A percentile compares a stretch with the other conserved stretches of the same genome.
Conservation (phyloP, 2,888 invertebrate species). For the Linyphia triangularis region DNA sequence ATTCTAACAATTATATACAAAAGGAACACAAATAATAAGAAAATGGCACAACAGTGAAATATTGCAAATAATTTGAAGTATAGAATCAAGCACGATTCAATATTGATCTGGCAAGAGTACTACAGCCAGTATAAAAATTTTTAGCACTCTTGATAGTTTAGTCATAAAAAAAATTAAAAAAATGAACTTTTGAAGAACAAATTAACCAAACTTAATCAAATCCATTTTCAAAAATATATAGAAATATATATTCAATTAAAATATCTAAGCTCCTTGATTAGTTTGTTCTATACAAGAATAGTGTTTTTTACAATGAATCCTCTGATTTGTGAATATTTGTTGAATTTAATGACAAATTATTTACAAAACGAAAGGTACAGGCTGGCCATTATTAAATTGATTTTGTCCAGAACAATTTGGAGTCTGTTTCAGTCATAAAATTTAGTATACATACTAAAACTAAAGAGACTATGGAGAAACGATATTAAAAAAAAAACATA, state of each 20-base stretch:
- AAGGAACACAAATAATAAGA: not conserved
- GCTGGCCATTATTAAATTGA: too few species aligned
- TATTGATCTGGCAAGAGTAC: slow-evolving; percentile 61
- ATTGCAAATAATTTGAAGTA: not conserved
- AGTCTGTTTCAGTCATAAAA: too few species aligned
- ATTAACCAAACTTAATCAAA: not conserved
- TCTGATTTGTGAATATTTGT: too few species aligned
- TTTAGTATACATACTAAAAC: too few species aligned
- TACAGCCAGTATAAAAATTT: slow-evolving; percentile 22
- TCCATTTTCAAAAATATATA: slow-evolving; percentile 43
- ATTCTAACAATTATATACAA: not conserved
- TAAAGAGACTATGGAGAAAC: too few species aligned
- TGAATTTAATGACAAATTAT: too few species aligned
- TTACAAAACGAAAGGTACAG: too few species aligned
- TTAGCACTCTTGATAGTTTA: not conserved
- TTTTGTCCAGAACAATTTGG: too few species aligned
- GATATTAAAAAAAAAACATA: too few species aligned
- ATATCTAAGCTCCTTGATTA: slow-evolving; percentile 50
- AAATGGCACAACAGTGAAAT: not conserved
- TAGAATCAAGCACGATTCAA: slow-evolving; percentile 4
- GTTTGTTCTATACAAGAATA: slow-evolving; percentile 40
- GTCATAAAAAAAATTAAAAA: not conserved
- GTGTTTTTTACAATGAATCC: not conserved
- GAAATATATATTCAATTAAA: slow-evolving; percentile 40
- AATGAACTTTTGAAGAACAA: too few species aligned